phyloP scores from a whole-genome alignment of 2,113 vertebrate species.

The Nibea albiflora region DNA sequence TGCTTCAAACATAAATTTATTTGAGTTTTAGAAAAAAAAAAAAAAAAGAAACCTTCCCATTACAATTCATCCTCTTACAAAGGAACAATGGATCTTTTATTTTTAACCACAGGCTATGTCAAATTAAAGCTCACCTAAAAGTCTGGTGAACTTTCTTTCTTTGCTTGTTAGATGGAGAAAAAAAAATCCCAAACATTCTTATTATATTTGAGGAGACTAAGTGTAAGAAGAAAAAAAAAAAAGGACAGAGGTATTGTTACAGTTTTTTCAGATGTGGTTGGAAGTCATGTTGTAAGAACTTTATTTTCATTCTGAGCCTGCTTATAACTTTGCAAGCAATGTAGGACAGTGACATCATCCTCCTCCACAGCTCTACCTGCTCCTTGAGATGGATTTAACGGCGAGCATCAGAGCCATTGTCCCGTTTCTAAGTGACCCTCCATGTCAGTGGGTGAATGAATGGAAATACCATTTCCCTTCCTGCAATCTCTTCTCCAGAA shows the following conservation, averaged over 20 bases:
- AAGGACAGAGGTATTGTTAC: neutral
- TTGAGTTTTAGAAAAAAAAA: neutral
- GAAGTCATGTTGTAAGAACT: neutral
- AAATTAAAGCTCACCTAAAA: constrained; percentile 32
- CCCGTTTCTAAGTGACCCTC: neutral
- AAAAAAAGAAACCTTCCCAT: neutral
- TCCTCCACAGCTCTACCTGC: neutral
- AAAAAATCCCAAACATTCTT: neutral
- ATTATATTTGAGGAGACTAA: neutral
- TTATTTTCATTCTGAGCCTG: neutral
- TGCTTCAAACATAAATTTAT: constrained; percentile 21
- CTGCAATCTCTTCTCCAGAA: neutral
- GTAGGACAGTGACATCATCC: neutral
- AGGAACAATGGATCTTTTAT: constrained; percentile 32
- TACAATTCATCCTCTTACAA: constrained; percentile 10
- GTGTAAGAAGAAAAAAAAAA: neutral
- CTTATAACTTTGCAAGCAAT: neutral
- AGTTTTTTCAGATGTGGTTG: neutral
- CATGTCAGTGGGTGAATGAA: neutral
- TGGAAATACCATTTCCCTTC: neutral
- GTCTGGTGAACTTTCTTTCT: neutral
- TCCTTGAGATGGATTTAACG: neutral
- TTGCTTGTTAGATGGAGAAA: constrained; percentile 1
- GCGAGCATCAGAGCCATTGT: neutral
- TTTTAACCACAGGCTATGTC: constrained; percentile 17